Base-by-base conservation (phyloP, 2,888 invertebrate genomes). In the Drosophila trichaetosa region DNA sequence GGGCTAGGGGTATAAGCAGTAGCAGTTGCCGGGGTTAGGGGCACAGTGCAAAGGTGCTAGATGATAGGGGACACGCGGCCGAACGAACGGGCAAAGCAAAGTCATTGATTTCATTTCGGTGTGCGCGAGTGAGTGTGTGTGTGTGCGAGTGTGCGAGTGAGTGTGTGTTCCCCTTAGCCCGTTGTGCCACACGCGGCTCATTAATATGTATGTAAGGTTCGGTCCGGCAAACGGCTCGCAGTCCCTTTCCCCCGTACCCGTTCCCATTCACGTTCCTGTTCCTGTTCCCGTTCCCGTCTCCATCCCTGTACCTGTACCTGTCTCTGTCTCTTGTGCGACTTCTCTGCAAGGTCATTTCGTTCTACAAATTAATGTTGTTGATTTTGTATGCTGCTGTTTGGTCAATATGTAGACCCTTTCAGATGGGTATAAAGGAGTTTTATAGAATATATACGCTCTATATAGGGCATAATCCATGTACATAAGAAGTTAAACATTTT, bases 181-280 rank as follows among this genome's bases (percentile, higher is more conserved):
- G 56, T 52, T 69, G 66, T 80, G 80, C 80, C 80, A 75, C 82
- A 76, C 74, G 76, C 83, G 77, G 63, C 85, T 85, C 83, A 86
- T 84, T 84, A 86, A 79, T 84, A 84, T 86, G 83, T 74, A 73
- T 84, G 83, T 73, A 75, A 66, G 67, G 57, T 61, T 70, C 53
- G 48, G 72, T 53, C 62, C 59, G 65, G 67, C 66, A 53, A 46
- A 46, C 7, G 46, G 36, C 66, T 48, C 36, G 27, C 13, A 24
- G 8, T 46, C 24, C 24, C 7, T 31, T 33, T 13, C 18, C 18
- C 48, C 33, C 29, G 13, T n/a, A 27, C 58, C n/a, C 18, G 24
- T 27, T 36, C 24, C 8, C 38, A 6, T 36, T 16, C 7, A 7
- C 36, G 16, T 27, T 24, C 40, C 3, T 24, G 31, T 53, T 33